A percentile compares a stretch with the other conserved stretches of the same genome.
These are phyloP conservation scores for Apolygus lucorum DNA, from an alignment of 1,140 invertebrate species.

Conservation along the genomic window DNA sequence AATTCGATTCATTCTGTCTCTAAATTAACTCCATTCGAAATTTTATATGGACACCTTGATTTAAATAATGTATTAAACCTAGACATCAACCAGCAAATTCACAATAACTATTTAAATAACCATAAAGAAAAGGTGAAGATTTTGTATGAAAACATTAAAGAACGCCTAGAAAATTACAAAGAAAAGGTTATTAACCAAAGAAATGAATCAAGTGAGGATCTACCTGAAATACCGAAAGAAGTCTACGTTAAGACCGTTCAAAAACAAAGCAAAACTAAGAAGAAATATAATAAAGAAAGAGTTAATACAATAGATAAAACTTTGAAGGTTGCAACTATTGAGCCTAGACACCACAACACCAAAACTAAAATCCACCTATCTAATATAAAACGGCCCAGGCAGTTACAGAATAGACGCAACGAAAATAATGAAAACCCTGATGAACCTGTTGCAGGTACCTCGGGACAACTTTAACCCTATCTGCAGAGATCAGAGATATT, in stretches of 20 bases:
- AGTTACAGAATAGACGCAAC: too few relatives aligned
- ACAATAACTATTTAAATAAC: background rate
- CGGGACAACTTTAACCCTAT: too few relatives aligned
- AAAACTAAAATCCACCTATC: background rate
- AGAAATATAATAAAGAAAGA: background rate
- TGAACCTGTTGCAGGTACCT: too few relatives aligned
- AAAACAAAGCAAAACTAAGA: background rate
- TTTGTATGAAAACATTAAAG: background rate
- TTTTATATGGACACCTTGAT: background rate
- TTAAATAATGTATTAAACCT: background rate
- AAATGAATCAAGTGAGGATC: background rate
- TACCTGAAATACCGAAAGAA: background rate
- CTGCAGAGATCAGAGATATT: too few relatives aligned
- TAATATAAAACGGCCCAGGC: background rate
- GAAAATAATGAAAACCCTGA: too few relatives aligned
- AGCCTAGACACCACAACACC: background rate
- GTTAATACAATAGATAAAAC: background rate
- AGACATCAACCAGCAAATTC: background rate
- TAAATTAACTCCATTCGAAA: background rate
- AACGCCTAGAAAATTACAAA: background rate
- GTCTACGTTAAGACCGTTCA: background rate
- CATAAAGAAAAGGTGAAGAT: conserved; percentile 2
- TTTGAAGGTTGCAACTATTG: background rate
- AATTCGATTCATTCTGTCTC: conserved; percentile 2
- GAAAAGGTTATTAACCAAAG: background rate